phyloP scores from a whole-genome alignment of 2,797 vertebrate species.

The Hozukius guyotensis region DNA sequence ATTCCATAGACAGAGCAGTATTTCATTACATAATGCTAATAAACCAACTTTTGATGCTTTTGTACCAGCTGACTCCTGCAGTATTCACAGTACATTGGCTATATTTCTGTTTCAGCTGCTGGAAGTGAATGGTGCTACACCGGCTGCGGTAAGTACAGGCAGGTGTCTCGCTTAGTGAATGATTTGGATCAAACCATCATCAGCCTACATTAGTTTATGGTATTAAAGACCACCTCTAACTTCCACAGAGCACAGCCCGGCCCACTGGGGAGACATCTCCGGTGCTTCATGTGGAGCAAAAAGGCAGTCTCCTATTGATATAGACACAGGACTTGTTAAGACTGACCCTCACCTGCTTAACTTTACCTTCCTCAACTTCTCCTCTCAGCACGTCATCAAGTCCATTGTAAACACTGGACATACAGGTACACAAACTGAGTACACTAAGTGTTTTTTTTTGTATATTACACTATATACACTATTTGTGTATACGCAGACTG shows the following conservation, averaged over 20 bases:
- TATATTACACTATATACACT: background rate
- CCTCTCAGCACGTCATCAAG: constrained; percentile 4
- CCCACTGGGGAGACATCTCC: constrained; percentile 28
- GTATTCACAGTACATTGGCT: background rate
- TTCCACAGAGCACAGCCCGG: constrained; percentile 39
- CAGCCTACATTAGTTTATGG: background rate
- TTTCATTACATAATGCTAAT: background rate
- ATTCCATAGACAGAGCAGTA: background rate
- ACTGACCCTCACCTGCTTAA: constrained; percentile 1
- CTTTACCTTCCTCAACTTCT: constrained; percentile 68
- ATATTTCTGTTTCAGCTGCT: constrained; percentile 38
- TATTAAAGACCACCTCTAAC: background rate
- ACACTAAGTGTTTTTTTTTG: background rate
- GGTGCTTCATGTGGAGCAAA: constrained; percentile 43
- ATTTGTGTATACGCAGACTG: background rate
- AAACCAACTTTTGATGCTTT: background rate
- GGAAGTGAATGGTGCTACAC: constrained; percentile 70
- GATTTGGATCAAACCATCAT: background rate
- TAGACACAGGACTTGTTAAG: constrained; percentile 4
- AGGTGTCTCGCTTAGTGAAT: background rate
- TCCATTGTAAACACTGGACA: constrained; percentile 54
- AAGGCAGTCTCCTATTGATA: constrained; percentile 78
- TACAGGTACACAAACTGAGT: constrained; percentile 48
- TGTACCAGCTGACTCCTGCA: background rate
- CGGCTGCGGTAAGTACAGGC: constrained; percentile 62